Base-by-base conservation (phyloP, 2,113 vertebrate genomes). In the Passer domesticus region DNA sequence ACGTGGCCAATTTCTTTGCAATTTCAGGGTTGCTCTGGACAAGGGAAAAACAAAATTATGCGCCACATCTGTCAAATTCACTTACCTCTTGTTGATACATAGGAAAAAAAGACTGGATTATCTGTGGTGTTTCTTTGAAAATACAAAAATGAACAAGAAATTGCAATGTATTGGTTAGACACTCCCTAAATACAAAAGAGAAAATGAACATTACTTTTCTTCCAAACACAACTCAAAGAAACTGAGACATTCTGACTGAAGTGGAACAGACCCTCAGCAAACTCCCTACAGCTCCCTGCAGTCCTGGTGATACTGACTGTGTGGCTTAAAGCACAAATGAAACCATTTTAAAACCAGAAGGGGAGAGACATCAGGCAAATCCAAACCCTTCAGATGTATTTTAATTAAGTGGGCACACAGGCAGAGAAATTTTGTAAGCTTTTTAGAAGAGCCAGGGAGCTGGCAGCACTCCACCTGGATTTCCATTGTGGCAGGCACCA, bases 21-120 rank as follows among this genome's bases (percentile, higher is more conserved):
- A 94, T 59, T 28, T 96, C 50, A 55, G 96, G 96, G 79, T 97
- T 58, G 59, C 47, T 94, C 96, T 97, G 56, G 43, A 63, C 3
- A 80, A 73, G 39, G 7, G 20, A 94, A 95, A 76, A 35, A 3
- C 18, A 63, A 72, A 75, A 44, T 67, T 44, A 58, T 0, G 2
- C 19, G 31, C 41, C 27, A 14, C 11, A 14, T 41, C n/a, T 37
- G 50, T 60, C 17, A 37, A 33, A 14, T 22, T 88, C 37, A 53
- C 28, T 82, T 69, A 30, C 8, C 27, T 80, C 49, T 50, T 79
- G 9, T 30, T 69, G 58, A 73, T 37, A 16, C 18, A 39, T 1
- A 47, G n/a, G 10, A 23, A 59, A 87, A 43, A 18, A 5, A 23
- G 28, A 21, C n/a, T 16, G 20, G 22, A 20, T 22, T 60, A 39